Base-by-base conservation (phyloP, 64 coral and sea anemone species). In the Montipora cactus region DNA sequence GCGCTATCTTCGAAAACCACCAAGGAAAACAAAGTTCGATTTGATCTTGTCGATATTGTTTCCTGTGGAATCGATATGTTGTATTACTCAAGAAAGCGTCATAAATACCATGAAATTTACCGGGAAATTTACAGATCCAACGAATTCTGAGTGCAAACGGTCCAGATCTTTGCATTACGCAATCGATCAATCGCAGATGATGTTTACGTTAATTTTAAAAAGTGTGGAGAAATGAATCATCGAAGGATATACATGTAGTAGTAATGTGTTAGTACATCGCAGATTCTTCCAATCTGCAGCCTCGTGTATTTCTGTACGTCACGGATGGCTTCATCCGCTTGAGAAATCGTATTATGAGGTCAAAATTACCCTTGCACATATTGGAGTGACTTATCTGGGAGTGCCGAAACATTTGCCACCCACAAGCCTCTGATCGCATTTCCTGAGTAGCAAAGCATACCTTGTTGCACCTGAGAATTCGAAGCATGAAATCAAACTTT, bases 401-500 rank as follows among this genome's bases (percentile, higher is more conserved):
- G 23, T 76, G 74, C 23, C 4, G 5, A 13, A 76, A 19, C 19
- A 45, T 46, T 49, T 78, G 47, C 76, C 47, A 78, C 44, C 74
- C 74, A 76, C 11, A 76, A 76, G 25, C 5, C 61, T 64, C 8
- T 46, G 25, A 46, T 0, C 11, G 11, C 76, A 49, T 23, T 71
- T 21, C 76, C 46, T 19, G 16, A 78, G 46, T 49, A 13, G 45
- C 12, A 49, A 49, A 78, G 13, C 45, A 78, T 49, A 22, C 16
- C 19, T 71, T 22, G 8, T 16, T 84, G 7, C 46, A 86, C 59
- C 62, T 86, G 61, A 72, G 82, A 49, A 86, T 86, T 37, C 37
- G 8, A 84, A 84, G 47, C 47, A 84, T 84, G 59, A 45, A 37
- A 44, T 76, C 74, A 49, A 49, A 47, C 44, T 78, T 78, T 78